Percentiles rank a stretch among this genome's conserved stretches.
Conservation (phyloP, 1,140 invertebrate genomes). For the Eriosoma lanigerum region DNA sequence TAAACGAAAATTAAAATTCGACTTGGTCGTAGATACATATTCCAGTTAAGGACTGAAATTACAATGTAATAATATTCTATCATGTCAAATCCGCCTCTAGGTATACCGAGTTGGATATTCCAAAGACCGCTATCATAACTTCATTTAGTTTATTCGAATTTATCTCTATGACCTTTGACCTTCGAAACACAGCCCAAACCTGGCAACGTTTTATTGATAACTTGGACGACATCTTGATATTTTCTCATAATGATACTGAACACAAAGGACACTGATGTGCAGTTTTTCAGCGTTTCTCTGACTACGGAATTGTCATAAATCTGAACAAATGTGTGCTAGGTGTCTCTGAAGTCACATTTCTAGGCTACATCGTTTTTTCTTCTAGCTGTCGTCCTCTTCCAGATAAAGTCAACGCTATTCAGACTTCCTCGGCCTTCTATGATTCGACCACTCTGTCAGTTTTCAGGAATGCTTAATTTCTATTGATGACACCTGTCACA, state of each 20-base stretch:
- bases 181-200: slow-evolving; percentile 58
- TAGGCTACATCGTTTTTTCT: slow-evolving; percentile 54
- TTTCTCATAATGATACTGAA: neutral
- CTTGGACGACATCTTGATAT: slow-evolving; percentile 57
- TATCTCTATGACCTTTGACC: slow-evolving; percentile 58
- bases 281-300: neutral
- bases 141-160: slow-evolving; percentile 49
- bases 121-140: slow-evolving; percentile 57
- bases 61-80: no score
- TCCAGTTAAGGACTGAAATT: no score
- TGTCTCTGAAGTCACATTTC: slow-evolving; percentile 54
- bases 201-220: slow-evolving; percentile 63
- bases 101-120: no score
- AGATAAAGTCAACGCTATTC: slow-evolving; percentile 10
- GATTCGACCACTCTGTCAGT: slow-evolving; percentile 48
- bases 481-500: slow-evolving; percentile 56
- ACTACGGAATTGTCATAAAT: slow-evolving; percentile 52
- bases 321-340: slow-evolving; percentile 56
- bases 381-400: slow-evolving; percentile 53
- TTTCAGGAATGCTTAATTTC: slow-evolving; percentile 58
- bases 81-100: no score
- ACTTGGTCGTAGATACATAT: no score
- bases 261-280: neutral
- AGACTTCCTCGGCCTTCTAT: no score
- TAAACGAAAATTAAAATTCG: no score